Evolutionary conservation across 2,113 vertebrate species (phyloP), one percentile per base, ranked within the genome.

Genomic region (Ploceus nigricollis): DNA sequence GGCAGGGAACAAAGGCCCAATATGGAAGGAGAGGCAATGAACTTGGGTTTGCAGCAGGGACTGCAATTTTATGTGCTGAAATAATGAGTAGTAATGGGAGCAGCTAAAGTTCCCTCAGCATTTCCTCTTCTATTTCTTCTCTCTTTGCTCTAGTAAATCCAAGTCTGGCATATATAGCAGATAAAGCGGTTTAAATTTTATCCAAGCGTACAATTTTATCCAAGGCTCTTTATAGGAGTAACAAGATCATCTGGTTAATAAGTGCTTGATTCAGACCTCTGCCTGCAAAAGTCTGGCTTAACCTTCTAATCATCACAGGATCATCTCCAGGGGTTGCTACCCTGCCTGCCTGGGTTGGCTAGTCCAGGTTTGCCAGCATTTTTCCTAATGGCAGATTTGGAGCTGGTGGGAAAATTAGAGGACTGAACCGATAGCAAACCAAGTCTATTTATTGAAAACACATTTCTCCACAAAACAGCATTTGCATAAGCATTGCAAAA

Each of bases 131-230:
- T 83, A 66, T 86, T 94, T 81, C 66, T 95, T 81, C 64, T 69
- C 79, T 82, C 82, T 93, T 66, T 31, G 35, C 44, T 93, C 79
- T 58, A 94, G 86, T 96, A 94, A 96, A 97, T 94, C 68, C 82
- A 93, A 81, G 71, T 92, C 94, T 97, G 92, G 87, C 92, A 91
- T 82, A 69, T 47, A 75, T 8, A 82, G 73, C 73, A 96, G 95
- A 95, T 91, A 88, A 94, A 96, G 78, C 82, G 12, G 68, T 96
- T 90, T 93, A 95, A 95, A 95, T 76, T n/a, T n/a, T n/a, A n/a
- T n/a, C n/a, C n/a, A n/a, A n/a, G n/a, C n/a, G 78, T 45, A 79
- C 73, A 76, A 31, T 84, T 95, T 93, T 90, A 95, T 96, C 82
- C 95, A 79, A 90, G 70, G 78, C 47, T 85, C 54, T 96, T 93